A percentile compares a stretch with the other conserved stretches of the same genome.
These are phyloP conservation scores for Allacma fusca DNA, from an alignment of 2,888 invertebrate species.

Conservation along the genomic window DNA sequence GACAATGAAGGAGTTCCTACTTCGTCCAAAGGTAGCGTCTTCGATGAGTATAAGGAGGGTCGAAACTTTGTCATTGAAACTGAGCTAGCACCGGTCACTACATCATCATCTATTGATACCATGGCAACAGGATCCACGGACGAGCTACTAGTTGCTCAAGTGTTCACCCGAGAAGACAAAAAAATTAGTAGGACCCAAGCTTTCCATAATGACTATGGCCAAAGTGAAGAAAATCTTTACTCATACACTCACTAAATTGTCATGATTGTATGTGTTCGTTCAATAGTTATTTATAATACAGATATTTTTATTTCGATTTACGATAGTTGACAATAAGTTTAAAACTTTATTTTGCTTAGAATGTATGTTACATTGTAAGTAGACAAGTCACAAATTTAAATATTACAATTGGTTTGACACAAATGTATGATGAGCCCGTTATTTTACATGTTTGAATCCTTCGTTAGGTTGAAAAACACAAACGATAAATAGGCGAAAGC, in stretches of 20 bases:
- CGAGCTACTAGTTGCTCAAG: slow-evolving; percentile 33
- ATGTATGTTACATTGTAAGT: no score
- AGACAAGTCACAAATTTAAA: no score
- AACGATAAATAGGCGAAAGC: no score
- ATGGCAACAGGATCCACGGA: slow-evolving; percentile 29
- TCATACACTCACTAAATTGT: background rate
- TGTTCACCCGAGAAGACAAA: background rate
- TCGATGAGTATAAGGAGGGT: background rate
- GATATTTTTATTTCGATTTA: no score
- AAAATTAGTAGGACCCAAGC: background rate
- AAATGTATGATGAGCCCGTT: no score
- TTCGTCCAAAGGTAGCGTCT: background rate
- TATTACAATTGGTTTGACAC: no score
- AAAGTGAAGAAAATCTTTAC: background rate
- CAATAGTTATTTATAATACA: no score
- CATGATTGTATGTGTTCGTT: no score
- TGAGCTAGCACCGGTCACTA: background rate
- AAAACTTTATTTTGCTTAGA: no score
- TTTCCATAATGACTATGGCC: background rate
- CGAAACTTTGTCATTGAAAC: background rate
- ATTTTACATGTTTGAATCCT: no score
- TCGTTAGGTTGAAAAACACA: no score
- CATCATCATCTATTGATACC: slow-evolving; percentile 31
- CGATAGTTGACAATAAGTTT: no score
- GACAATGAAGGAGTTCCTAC: background rate